Evolutionary conservation across 1,140 invertebrate species (phyloP).

Genomic region (Megalopta genalis): DNA sequence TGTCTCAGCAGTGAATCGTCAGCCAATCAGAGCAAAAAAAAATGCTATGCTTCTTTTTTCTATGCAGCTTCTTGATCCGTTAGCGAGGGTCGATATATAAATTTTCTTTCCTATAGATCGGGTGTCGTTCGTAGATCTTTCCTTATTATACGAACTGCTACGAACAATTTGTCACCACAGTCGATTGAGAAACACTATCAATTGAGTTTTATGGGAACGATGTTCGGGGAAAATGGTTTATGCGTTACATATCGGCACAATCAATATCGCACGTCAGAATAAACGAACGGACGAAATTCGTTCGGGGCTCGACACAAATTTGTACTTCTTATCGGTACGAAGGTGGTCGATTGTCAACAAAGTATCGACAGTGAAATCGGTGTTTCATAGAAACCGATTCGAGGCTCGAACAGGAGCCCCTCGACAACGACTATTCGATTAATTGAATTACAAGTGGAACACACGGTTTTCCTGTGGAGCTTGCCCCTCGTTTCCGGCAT

Average conservation of each 20-base stretch:
- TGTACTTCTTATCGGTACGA: not conserved
- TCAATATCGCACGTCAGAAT: constrained; percentile 17
- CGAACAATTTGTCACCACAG: not conserved
- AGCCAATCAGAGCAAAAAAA: no score
- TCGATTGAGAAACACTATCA: constrained; percentile 3
- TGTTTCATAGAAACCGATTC: not conserved
- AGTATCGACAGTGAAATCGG: not conserved
- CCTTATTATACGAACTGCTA: not conserved
- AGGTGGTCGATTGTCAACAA: no score
- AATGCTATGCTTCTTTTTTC: no score
- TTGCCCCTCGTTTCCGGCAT: constrained; percentile 20
- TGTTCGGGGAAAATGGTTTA: constrained; percentile 17
- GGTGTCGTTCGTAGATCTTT: no score
- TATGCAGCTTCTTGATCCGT: no score
- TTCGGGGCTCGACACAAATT: not conserved
- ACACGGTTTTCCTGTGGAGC: constrained; percentile 19
- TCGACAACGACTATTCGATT: constrained; percentile 27
- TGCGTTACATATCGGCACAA: not conserved
- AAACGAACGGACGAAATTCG: not conserved
- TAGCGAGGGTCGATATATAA: no score
- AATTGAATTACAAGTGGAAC: constrained; percentile 30
- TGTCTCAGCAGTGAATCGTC: no score
- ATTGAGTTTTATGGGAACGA: not conserved
- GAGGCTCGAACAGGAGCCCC: not conserved
- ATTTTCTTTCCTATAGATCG: no score